Conservation (phyloP, 2,888 invertebrate genomes). For the Ophioninae sp. region DNA sequence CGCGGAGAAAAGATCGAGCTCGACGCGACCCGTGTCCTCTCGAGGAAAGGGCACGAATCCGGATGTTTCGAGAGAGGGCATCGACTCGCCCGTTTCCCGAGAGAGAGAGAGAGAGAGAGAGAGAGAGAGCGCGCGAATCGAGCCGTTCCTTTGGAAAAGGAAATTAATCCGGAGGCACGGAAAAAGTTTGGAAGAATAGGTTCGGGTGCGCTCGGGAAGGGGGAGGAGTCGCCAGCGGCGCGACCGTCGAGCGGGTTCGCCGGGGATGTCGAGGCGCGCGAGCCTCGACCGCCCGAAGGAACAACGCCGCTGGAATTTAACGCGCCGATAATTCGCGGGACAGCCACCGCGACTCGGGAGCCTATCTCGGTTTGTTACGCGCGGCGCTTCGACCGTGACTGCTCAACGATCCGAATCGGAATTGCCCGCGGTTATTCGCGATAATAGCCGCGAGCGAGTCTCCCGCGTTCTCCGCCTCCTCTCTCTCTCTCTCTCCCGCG, state of each 20-base stretch:
- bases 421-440: constrained; percentile 42
- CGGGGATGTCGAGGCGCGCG: constrained; percentile 9
- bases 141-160: background rate
- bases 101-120: no score
- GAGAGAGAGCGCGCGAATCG: no score
- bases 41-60: no score
- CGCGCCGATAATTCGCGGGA: constrained; percentile 59
- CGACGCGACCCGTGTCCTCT: no score
- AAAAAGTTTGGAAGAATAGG: constrained; percentile 2
- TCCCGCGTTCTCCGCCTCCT: no score
- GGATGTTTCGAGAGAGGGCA: no score
- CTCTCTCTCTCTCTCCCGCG: background rate
- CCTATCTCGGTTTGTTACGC: constrained; percentile 52
- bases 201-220: no score
- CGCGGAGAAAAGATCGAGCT: no score
- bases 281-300: constrained; percentile 16
- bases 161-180: background rate
- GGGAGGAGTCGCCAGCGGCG: background rate
- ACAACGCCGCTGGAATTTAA: constrained; percentile 50
- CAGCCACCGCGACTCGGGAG: constrained; percentile 14
- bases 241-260: background rate
- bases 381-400: constrained; percentile 55
- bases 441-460: constrained; percentile 55
- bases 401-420: constrained; percentile 58
- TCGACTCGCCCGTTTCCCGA: no score